phyloP scores from a whole-genome alignment of 2,113 vertebrate genomes.

The Taxidea taxus region DNA sequence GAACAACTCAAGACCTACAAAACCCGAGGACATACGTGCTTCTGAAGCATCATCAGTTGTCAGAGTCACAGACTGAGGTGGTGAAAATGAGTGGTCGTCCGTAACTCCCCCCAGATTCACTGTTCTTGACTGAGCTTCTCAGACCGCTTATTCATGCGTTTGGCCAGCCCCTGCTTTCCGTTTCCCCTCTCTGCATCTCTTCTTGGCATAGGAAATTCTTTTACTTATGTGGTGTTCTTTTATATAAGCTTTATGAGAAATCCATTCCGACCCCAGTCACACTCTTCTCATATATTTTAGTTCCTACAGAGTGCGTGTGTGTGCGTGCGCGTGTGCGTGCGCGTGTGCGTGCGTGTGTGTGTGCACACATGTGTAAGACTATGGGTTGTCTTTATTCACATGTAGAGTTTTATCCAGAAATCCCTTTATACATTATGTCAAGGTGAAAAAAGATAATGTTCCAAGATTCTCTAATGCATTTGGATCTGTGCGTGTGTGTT shows the following conservation, averaged over 20 bases:
- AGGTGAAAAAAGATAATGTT: slow-evolving; percentile 47
- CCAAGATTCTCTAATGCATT: slow-evolving; percentile 54
- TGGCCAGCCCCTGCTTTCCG: neutral
- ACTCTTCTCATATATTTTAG: neutral
- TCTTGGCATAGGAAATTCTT: slow-evolving; percentile 14
- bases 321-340: neutral
- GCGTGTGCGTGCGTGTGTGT: neutral
- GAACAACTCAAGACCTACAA: neutral
- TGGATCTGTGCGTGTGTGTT: slow-evolving; percentile 14
- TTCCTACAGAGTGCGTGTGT: slow-evolving; percentile 28
- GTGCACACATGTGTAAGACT: neutral
- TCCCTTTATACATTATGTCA: slow-evolving; percentile 29
- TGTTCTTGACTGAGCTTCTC: slow-evolving; percentile 15
- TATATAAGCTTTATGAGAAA: slow-evolving; percentile 49
- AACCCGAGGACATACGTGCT: neutral
- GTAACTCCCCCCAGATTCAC: neutral
- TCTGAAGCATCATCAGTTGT: neutral
- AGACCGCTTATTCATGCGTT: slow-evolving; percentile 34
- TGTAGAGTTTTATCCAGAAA: slow-evolving; percentile 59
- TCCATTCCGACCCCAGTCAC: neutral
- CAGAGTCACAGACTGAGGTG: neutral
- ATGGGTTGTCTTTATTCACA: slow-evolving; percentile 22
- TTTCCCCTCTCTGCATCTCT: neutral
- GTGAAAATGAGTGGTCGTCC: neutral
- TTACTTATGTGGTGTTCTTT: slow-evolving; percentile 37